Conservation (phyloP, 64 coral and sea anemone species). For the Actinia tenebrosa region DNA sequence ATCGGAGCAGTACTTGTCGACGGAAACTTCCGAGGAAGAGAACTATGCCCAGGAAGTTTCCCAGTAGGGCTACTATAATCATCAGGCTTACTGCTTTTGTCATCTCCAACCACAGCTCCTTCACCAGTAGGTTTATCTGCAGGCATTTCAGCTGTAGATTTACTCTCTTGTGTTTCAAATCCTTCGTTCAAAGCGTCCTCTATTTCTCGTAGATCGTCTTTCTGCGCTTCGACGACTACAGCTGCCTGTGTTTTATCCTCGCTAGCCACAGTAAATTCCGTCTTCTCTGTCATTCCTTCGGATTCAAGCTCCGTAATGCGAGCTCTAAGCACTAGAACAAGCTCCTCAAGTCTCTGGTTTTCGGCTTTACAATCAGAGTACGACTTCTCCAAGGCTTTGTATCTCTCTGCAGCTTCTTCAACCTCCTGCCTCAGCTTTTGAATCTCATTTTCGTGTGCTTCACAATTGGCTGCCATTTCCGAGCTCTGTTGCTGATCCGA, state of each 20-base stretch:
- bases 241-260: not conserved
- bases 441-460: slow-evolving; percentile 29
- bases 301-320: slow-evolving; percentile 44
- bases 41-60: not conserved
- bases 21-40: slow-evolving; percentile 5
- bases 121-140: not conserved
- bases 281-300: not conserved
- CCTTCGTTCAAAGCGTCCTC: slow-evolving; percentile 15
- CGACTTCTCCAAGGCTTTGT: slow-evolving; percentile 10
- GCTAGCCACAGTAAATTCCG: slow-evolving; percentile 5
- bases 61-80: not conserved
- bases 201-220: not conserved
- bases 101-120: not conserved
- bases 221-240: not conserved
- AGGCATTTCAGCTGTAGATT: not conserved
- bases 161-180: not conserved
- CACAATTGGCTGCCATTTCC: slow-evolving; percentile 11
- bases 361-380: slow-evolving; percentile 22
- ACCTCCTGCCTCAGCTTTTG: slow-evolving; percentile 49
- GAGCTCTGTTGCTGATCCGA: slow-evolving; percentile 11
- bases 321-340: slow-evolving; percentile 35
- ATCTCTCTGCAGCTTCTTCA: slow-evolving; percentile 2
- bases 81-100: not conserved
- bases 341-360: slow-evolving; percentile 37
- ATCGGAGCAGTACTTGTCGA: not conserved